These are phyloP conservation scores for Pseudomyrmex dendroicus DNA, from an alignment of 1,140 invertebrate genomes.

Conservation along the genomic window DNA sequence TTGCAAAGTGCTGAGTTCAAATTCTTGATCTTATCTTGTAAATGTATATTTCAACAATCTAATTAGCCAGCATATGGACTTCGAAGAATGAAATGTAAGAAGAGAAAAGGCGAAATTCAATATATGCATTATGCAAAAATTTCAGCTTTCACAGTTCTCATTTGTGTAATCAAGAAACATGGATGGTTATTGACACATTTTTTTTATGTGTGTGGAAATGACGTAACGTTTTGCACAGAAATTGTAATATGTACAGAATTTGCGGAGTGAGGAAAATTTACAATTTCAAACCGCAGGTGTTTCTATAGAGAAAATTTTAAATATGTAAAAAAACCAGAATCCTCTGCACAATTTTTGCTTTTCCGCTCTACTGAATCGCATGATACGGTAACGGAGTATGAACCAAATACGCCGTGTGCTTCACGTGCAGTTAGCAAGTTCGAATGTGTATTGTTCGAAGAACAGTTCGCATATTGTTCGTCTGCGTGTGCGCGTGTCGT, in stretches of 20 bases:
- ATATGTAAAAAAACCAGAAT: not conserved
- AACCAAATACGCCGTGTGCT: not conserved
- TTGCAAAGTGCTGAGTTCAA: conserved; percentile 30
- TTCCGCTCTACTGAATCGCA: conserved; percentile 34
- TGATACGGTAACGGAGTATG: conserved; percentile 36
- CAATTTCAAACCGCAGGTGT: too few relatives aligned
- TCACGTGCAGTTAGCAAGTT: conserved; percentile 41
- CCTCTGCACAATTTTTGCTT: not conserved
- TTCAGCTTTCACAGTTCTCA: not conserved
- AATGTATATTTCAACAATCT: conserved; percentile 18
- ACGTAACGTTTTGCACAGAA: not conserved
- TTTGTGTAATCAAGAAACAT: too few relatives aligned
- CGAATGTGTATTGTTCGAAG: not conserved
- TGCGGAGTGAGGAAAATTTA: too few relatives aligned
- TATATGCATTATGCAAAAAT: not conserved
- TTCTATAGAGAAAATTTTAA: too few relatives aligned
- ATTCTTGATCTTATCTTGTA: conserved; percentile 27
- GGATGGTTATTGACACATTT: too few relatives aligned
- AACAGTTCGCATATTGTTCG: conserved; percentile 33
- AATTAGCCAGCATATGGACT: conserved; percentile 31
- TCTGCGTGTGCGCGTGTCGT: not conserved
- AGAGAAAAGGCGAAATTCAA: conserved; percentile 18
- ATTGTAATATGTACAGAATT: not conserved
- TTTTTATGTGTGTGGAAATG: not conserved
- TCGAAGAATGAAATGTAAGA: conserved; percentile 36